These are phyloP conservation scores for Sphaeridia pumilis DNA, from an alignment of 2,888 invertebrate species.

Conservation along the genomic window DNA sequence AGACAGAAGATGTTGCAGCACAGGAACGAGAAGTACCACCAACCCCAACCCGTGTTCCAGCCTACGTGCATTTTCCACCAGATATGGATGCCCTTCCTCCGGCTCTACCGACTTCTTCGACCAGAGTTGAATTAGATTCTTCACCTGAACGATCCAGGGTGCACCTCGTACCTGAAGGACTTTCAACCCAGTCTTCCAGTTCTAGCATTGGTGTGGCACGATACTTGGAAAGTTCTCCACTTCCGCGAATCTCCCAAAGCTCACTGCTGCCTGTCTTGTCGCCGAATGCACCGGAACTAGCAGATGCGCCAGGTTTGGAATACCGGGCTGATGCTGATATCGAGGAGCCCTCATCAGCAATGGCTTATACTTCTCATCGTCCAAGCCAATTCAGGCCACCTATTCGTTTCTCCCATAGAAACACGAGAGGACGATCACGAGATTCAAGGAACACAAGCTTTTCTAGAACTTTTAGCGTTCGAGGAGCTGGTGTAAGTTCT, in stretches of 20 bases:
- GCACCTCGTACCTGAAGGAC: too few species aligned
- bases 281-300: neutral
- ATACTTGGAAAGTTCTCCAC: too few species aligned
- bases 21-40: too few species aligned
- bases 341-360: neutral
- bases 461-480: constrained; percentile 1
- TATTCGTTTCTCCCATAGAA: neutral
- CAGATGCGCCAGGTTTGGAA: neutral
- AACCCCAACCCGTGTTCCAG: constrained; percentile 13
- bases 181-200: too few species aligned
- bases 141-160: too few species aligned
- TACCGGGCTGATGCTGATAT: neutral
- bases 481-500: neutral
- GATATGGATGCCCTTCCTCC: too few species aligned
- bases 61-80: too few species aligned
- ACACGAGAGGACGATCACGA: neutral
- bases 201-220: too few species aligned
- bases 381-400: too few species aligned
- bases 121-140: too few species aligned
- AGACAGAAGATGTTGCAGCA: constrained; percentile 30
- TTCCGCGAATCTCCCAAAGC: neutral
- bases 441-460: neutral
- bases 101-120: too few species aligned
- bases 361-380: neutral
- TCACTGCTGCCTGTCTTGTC: neutral